Evolutionary conservation across 2,113 vertebrate genomes (phyloP).

Genomic region (Rousettus leschenaultii): DNA sequence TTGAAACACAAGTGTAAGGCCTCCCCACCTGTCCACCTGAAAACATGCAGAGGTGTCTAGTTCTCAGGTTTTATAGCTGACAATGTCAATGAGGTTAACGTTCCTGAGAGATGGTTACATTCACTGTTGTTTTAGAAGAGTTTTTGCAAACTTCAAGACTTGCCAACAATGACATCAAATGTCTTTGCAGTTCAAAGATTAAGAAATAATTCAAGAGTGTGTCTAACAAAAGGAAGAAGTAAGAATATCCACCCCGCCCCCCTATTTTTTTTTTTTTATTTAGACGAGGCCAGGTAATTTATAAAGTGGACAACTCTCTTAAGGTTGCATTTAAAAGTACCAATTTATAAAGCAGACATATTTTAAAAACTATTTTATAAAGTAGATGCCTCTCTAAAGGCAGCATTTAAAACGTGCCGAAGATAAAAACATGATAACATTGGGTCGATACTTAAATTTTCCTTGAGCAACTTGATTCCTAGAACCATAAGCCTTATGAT

Average conservation of each 20-base stretch:
- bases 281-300: not conserved
- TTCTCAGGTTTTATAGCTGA: not conserved
- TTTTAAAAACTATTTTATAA: not conserved
- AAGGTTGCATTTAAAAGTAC: not conserved
- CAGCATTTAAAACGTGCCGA: not conserved
- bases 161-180: not conserved
- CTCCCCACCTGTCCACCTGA: not conserved
- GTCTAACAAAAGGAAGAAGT: not conserved
- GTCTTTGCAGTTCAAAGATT: not conserved
- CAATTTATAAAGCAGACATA: not conserved
- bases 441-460: not conserved
- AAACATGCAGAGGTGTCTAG: not conserved
- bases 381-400: no score
- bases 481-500: not conserved
- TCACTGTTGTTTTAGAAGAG: not conserved
- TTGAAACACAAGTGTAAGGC: not conserved
- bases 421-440: not conserved
- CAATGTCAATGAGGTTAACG: not conserved
- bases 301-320: not conserved
- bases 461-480: not conserved
- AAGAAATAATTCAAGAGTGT: not conserved
- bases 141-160: not conserved
- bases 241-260: not conserved
- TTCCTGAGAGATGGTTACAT: not conserved
- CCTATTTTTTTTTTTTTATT: not conserved